These are phyloP conservation scores for Furcifer pardalis DNA, from an alignment of 2,797 vertebrate species.

Conservation along the genomic window DNA sequence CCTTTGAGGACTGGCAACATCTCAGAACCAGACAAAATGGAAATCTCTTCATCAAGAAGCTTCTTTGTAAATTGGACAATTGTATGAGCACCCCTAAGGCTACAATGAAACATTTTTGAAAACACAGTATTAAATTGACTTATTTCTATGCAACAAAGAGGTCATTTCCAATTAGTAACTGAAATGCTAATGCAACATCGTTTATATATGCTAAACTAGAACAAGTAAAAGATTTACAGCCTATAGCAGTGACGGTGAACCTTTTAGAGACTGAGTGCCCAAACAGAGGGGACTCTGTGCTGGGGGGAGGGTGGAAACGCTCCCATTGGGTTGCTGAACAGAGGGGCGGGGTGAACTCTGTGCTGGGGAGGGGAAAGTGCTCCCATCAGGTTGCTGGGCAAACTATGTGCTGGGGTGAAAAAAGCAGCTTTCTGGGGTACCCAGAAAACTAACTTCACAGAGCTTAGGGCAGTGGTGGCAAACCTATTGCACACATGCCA, in stretches of 20 bases:
- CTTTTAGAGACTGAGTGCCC: too few species aligned
- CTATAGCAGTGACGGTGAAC: too few species aligned
- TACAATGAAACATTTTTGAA: slow-evolving; percentile 66
- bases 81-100: slow-evolving; percentile 82
- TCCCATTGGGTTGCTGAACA: too few species aligned
- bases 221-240: not conserved
- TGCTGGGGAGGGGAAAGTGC: too few species aligned
- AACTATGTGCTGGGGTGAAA: too few species aligned
- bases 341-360: too few species aligned
- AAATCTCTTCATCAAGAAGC: slow-evolving; percentile 83
- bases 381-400: too few species aligned
- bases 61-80: slow-evolving; percentile 89
- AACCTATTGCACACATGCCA: too few species aligned
- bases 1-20: slow-evolving; percentile 80
- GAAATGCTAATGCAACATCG: not conserved
- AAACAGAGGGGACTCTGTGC: too few species aligned
- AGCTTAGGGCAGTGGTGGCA: too few species aligned
- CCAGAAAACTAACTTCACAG: not conserved
- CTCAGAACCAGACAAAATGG: slow-evolving; percentile 74
- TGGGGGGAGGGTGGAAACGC: too few species aligned
- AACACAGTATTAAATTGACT: slow-evolving; percentile 14
- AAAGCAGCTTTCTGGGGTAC: not conserved
- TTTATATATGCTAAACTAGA: not conserved
- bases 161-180: not conserved
- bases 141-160: slow-evolving; percentile 12